Evolutionary conservation across 2,113 vertebrate species (phyloP), one percentile per base, ranked within the genome.

Genomic region (Dicentrarchus labrax): DNA sequence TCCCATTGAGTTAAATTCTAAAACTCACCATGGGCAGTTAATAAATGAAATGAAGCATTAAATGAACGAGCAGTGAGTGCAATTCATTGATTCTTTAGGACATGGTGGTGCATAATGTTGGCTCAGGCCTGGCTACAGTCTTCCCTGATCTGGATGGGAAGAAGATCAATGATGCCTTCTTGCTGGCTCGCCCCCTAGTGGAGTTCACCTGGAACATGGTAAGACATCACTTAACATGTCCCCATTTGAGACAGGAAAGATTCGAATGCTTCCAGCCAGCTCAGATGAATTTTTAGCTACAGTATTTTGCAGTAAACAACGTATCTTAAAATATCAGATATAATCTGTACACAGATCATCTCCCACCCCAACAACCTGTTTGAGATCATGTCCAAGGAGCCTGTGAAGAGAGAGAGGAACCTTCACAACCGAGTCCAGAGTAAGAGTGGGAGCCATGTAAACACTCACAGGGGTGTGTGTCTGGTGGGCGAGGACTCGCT

Each of bases 161-260:
- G 82, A 95, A 95, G 87, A 94, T 96, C 84, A 94, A 80, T 1
- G 95, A 95, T 10, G 94, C 95, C 43, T 96, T 95, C 69, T 64
- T 96, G 76, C 84, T 96, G 51, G 95, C 94, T 72, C 92, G 93
- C 47, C 95, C 95, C 71, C 92, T 96, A 8, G 95, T 95, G 90
- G 95, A 96, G 92, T 95, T 96, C 70, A 95, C 94, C 38, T 96
- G 95, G 95, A 96, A 94, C 91, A 95, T 95, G 91, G 95, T 94
- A 13, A 85, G 82, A 24, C 17, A 4, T 36, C 53, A 8, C 8
- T 71, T 45, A 5, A 30, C 24, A 30, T 39, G 7, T 4, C 38
- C 13, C 24, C 3, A 16, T 69, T 51, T 64, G 4, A 17, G 2
- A 48, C 36, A 12, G 6, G 6, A 22, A 51, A 11, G 7, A 8